A percentile compares a stretch with the other conserved stretches of the same genome.
These are phyloP conservation scores for Seira musarum DNA, from an alignment of 2,888 invertebrate species.

Conservation along the genomic window DNA sequence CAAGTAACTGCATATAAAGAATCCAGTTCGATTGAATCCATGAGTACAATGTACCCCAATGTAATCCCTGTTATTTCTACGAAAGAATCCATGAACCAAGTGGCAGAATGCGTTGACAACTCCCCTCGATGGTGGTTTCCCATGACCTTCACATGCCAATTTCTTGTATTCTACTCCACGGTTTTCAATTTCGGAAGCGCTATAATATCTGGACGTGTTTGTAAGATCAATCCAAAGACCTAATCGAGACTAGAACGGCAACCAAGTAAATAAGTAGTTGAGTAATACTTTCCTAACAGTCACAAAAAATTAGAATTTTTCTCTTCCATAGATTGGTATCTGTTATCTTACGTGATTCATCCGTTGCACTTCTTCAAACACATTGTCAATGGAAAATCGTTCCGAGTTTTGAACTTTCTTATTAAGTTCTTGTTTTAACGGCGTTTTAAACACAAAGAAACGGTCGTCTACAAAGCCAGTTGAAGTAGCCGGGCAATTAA, in stretches of 20 bases:
- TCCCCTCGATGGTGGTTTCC: slow-evolving; percentile 74
- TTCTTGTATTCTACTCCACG: slow-evolving; percentile 74
- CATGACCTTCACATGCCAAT: slow-evolving; percentile 75
- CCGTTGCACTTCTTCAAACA: slow-evolving; percentile 14
- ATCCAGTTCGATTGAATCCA: slow-evolving; percentile 79
- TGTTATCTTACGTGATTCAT: slow-evolving; percentile 43
- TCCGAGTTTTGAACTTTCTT: slow-evolving; percentile 73
- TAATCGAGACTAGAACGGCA: slow-evolving; percentile 72
- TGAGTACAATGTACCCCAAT: slow-evolving; percentile 78
- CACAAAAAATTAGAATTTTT: too few species aligned
- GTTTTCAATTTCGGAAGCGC: slow-evolving; percentile 72
- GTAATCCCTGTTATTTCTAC: slow-evolving; percentile 72
- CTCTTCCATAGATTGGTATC: too few species aligned
- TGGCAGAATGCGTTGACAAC: slow-evolving; percentile 74
- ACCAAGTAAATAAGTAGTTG: slow-evolving; percentile 19
- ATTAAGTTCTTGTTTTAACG: slow-evolving; percentile 74
- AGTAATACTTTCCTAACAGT: slow-evolving; percentile 13
- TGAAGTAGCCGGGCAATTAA: slow-evolving; percentile 71
- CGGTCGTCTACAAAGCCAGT: slow-evolving; percentile 70
- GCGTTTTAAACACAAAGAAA: slow-evolving; percentile 78
- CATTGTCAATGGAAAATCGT: slow-evolving; percentile 24
- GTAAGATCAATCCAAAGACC: slow-evolving; percentile 77
- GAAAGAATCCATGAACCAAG: slow-evolving; percentile 72
- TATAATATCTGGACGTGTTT: slow-evolving; percentile 76
- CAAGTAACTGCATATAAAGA: slow-evolving; percentile 75